Evolutionary conservation across 2,797 vertebrate species (phyloP).

Genomic region (Schizothorax lantsangensis): DNA sequence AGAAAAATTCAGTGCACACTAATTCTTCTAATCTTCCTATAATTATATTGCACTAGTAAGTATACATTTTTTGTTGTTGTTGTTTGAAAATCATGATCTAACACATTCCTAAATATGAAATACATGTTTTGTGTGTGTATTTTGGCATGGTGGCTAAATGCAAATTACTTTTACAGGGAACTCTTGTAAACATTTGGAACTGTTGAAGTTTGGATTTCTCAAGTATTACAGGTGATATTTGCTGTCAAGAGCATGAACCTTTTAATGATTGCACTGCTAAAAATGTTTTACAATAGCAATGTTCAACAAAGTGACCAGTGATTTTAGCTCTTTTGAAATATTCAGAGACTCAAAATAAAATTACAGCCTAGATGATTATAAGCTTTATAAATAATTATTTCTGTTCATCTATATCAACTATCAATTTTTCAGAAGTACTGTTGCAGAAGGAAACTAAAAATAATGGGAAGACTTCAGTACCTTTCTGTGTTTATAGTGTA

Average conservation of each 20-base stretch:
- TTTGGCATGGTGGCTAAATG: background rate
- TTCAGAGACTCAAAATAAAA: background rate
- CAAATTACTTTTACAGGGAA: background rate
- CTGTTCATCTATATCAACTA: background rate
- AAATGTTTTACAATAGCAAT: background rate
- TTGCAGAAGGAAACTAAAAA: constrained; percentile 20
- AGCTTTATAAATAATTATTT: background rate
- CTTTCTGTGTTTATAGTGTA: constrained; percentile 67
- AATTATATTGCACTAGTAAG: background rate
- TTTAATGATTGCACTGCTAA: background rate
- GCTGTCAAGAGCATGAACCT: background rate
- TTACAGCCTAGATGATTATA: background rate
- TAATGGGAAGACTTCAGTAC: constrained; percentile 59
- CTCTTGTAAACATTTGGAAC: background rate
- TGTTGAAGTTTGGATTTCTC: background rate
- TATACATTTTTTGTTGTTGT: background rate
- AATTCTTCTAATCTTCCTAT: background rate
- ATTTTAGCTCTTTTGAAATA: background rate
- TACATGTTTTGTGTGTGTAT: background rate
- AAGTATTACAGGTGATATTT: background rate
- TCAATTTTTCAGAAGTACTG: background rate
- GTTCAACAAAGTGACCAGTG: background rate
- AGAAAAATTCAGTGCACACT: background rate
- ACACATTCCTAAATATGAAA: background rate
- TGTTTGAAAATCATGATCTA: background rate